These are phyloP conservation scores for Synodontis membranacea DNA, from an alignment of 2,113 vertebrate species.

Conservation along the genomic window DNA sequence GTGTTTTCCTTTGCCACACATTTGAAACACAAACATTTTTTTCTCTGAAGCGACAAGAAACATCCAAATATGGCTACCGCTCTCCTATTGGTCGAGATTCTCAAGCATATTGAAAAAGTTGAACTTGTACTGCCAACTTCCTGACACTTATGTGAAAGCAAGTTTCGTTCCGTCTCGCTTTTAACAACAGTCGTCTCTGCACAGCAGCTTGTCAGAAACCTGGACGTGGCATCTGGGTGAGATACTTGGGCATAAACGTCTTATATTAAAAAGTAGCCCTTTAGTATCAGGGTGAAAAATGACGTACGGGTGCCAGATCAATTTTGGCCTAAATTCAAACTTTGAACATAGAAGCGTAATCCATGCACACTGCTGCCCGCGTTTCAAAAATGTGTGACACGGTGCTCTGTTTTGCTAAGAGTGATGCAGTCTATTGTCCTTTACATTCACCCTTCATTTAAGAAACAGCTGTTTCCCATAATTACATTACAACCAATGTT, in stretches of 20 bases:
- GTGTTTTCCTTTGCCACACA: neutral
- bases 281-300: neutral
- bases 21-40: neutral
- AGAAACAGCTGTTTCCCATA: neutral
- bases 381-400: neutral
- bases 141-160: no score
- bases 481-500: slow-evolving; percentile 8
- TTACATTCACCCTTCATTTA: neutral
- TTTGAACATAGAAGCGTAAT: neutral
- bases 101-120: neutral
- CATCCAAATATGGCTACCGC: neutral
- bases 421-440: neutral
- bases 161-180: neutral
- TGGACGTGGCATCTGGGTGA: neutral
- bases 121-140: neutral
- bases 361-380: neutral
- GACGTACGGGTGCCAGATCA: neutral
- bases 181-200: neutral
- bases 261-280: neutral
- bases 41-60: neutral
- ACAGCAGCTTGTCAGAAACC: neutral
- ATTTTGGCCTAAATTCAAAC: neutral
- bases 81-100: neutral
- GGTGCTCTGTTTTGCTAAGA: neutral
- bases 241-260: neutral